A percentile compares a stretch with the other conserved stretches of the same genome.
Evolutionary conservation across 2,888 invertebrate genomes (phyloP).

Genomic region (Chrysolina americana): DNA sequence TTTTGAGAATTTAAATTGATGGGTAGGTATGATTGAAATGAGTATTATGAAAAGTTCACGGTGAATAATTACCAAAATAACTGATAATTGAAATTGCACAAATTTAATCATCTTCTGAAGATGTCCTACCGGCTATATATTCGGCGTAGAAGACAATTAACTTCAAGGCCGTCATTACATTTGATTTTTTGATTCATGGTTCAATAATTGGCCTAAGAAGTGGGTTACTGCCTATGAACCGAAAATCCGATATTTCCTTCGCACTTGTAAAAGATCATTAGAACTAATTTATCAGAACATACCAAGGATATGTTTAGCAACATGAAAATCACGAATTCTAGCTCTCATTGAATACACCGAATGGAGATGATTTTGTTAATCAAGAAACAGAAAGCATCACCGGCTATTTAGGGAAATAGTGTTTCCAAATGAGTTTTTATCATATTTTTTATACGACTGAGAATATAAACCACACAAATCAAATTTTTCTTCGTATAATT

Average conservation of each 20-base stretch:
- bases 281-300: neutral
- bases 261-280: neutral
- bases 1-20: neutral
- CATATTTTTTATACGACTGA: no score
- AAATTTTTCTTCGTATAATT: no score
- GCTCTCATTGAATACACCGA: neutral
- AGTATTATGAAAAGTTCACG: conserved; percentile 22
- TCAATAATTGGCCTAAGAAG: conserved; percentile 17
- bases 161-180: conserved; percentile 12
- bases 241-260: conserved; percentile 1
- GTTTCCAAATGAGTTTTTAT: no score
- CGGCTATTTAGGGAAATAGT: no score
- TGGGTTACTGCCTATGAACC: neutral
- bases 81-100: conserved; percentile 16
- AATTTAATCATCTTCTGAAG: conserved; percentile 7
- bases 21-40: neutral
- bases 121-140: neutral
- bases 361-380: no score
- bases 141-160: neutral
- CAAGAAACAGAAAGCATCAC: no score
- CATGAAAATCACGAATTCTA: neutral
- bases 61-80: conserved; percentile 16
- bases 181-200: conserved; percentile 2
- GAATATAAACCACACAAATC: no score
- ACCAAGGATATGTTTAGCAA: neutral